Percentiles rank a stretch among this genome's conserved stretches.
Evolutionary conservation across 2,888 invertebrate species (phyloP).

Genomic region (Urechis unicinctus): DNA sequence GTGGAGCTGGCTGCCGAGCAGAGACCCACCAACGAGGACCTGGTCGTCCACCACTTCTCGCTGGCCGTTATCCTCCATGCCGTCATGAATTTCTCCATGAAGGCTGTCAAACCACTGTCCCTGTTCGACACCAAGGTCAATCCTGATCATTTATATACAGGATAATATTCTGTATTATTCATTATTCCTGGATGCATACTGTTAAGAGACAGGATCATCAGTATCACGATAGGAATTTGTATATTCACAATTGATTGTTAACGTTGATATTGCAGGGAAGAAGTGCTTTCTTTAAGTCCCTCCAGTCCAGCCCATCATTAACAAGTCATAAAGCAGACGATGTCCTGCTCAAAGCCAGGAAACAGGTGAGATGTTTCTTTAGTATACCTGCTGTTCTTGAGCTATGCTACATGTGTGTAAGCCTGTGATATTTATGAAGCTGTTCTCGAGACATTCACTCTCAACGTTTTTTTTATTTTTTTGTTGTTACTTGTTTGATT

Average conservation of each 20-base stretch:
- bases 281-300: constrained; percentile 48
- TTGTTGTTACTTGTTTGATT: not conserved
- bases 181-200: too few species aligned
- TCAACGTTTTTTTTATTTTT: too few species aligned
- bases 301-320: constrained; percentile 56
- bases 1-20: constrained; percentile 74
- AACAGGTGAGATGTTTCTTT: constrained; percentile 41
- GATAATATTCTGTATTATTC: not conserved
- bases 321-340: constrained; percentile 63
- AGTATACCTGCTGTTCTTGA: not conserved
- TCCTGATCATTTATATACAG: not conserved
- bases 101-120: constrained; percentile 61
- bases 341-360: constrained; percentile 63
- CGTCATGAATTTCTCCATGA: constrained; percentile 71
- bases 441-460: too few species aligned
- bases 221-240: too few species aligned
- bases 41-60: constrained; percentile 75
- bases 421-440: too few species aligned
- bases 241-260: too few species aligned
- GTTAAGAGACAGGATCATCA: too few species aligned
- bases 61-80: constrained; percentile 71
- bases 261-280: constrained; percentile 33
- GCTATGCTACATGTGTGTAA: not conserved
- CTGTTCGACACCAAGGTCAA: constrained; percentile 70
- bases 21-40: constrained; percentile 66